Evolutionary conservation across 2,888 invertebrate species (phyloP).

Genomic region (Geotrupes spiniger): DNA sequence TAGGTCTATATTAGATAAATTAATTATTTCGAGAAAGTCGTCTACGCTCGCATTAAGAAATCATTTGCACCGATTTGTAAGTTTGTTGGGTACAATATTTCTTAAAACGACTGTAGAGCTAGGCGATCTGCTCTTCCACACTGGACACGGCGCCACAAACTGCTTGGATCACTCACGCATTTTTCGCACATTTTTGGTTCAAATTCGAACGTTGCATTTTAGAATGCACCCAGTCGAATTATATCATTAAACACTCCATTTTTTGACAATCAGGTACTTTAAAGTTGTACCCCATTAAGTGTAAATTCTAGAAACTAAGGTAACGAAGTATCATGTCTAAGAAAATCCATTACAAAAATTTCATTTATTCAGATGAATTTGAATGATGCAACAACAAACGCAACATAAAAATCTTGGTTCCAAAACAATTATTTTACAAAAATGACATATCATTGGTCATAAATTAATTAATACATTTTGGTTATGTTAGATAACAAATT

Average conservation of each 20-base stretch:
- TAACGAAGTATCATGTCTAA: no score
- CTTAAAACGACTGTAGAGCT: constrained; percentile 28
- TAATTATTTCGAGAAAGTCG: constrained; percentile 31
- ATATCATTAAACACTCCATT: neutral
- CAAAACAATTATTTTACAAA: no score
- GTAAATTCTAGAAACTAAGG: no score
- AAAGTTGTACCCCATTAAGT: neutral
- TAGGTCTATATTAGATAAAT: constrained; percentile 53
- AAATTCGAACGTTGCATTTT: neutral
- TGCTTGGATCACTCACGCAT: no score
- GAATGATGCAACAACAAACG: no score
- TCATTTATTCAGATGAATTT: no score
- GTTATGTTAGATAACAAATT: no score
- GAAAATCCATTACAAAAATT: no score
- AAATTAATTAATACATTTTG: no score
- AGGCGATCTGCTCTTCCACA: constrained; percentile 1
- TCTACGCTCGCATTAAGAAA: constrained; percentile 33
- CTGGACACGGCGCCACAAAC: neutral
- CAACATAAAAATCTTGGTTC: no score
- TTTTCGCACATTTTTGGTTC: constrained; percentile 1
- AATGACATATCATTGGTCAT: no score
- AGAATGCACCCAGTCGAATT: neutral
- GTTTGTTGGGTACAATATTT: constrained; percentile 28
- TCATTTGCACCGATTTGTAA: constrained; percentile 27
- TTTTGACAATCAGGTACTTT: constrained; percentile 6